A percentile compares a stretch with the other conserved stretches of the same genome.
Conservation (phyloP, 2,113 vertebrate species). For the Syrrhaptes paradoxus region DNA sequence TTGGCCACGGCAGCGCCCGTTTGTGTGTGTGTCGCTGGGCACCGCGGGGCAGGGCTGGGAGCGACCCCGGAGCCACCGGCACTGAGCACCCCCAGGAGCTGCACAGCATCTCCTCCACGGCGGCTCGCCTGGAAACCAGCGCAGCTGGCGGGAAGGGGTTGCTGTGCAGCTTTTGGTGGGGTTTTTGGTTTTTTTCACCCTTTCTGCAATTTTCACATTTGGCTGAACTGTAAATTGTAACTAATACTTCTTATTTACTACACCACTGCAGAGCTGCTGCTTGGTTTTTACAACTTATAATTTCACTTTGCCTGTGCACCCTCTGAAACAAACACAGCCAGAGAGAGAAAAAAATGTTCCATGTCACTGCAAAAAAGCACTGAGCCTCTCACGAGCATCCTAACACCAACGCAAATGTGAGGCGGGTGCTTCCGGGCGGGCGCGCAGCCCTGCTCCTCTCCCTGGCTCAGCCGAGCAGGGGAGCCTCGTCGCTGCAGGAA, state of each 20-base stretch:
- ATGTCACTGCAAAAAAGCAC: fast-evolving
- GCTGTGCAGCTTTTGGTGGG: not conserved
- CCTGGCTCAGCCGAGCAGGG: not conserved
- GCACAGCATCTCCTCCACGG: not conserved
- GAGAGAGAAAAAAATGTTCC: not conserved
- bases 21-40: not conserved
- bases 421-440: not conserved
- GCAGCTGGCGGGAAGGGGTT: not conserved
- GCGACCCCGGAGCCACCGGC: not conserved
- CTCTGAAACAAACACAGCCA: not conserved
- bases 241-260: not conserved
- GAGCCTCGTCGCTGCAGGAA: not conserved
- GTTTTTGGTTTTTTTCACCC: too few relatives aligned
- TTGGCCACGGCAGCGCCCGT: not conserved
- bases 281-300: not conserved
- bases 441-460: not conserved
- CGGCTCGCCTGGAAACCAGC: fast-evolving
- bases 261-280: not conserved
- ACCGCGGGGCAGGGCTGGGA: not conserved
- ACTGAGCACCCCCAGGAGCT: not conserved
- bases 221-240: not conserved
- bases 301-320: too few relatives aligned
- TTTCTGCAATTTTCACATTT: not conserved
- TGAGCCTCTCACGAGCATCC: not conserved
- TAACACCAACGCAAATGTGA: fast-evolving